Percentiles rank a stretch among this genome's conserved stretches.
Conservation (phyloP, 2,888 invertebrate genomes). For the Erpobdella octoculata region DNA sequence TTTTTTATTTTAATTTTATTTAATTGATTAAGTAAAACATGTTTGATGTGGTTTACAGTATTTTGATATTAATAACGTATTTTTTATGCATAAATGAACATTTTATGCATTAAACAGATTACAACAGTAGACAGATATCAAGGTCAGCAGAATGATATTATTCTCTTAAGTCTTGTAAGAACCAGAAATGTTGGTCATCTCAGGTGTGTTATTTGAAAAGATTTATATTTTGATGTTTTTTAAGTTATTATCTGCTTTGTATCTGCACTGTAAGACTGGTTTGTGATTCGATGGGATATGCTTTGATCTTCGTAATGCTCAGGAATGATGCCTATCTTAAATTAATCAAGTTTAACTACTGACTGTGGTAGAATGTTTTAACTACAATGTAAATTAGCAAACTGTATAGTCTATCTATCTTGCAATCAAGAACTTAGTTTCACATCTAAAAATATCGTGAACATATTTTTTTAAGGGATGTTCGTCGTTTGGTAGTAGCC, state of each 20-base stretch:
- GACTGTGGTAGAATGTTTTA: not conserved
- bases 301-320: too few species aligned
- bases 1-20: not conserved
- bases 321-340: not conserved
- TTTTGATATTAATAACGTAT: too few species aligned
- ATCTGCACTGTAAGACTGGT: too few species aligned
- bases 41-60: not conserved
- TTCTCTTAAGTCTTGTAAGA: conserved; percentile 86
- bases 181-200: conserved; percentile 96
- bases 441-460: too few species aligned
- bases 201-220: conserved; percentile 15
- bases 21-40: not conserved
- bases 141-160: conserved; percentile 98
- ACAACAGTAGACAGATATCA: conserved; percentile 96
- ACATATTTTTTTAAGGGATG: conserved; percentile 59
- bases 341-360: not conserved
- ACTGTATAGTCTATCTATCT: not conserved
- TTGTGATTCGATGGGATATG: too few species aligned
- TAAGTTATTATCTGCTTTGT: too few species aligned
- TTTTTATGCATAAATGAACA: too few species aligned
- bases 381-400: not conserved
- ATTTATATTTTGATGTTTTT: not conserved
- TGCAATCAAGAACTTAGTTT: not conserved
- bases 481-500: conserved; percentile 89
- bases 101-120: conserved; percentile 46